Base-by-base conservation (phyloP, 2,113 vertebrate genomes). In the Amblyornis subalaris region DNA sequence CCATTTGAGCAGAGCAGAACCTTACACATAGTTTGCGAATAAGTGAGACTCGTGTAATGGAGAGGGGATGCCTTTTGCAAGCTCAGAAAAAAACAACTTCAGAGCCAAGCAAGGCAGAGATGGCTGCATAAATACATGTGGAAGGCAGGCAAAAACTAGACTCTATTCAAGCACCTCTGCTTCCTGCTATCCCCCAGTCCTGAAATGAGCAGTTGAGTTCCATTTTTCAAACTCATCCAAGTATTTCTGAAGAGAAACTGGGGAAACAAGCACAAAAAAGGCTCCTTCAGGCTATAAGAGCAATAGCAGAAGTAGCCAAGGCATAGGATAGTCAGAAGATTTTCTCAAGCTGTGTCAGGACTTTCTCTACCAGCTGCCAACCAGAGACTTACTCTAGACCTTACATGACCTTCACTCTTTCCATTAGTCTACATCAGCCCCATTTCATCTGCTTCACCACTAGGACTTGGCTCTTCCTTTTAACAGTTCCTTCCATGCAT, bases 81-180 rank as follows among this genome's bases (percentile, higher is more conserved):
- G 18, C 80, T 78, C 66, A 66, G 77, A 19, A 65, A 14, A 61
- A 31, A 62, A 5, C 11, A 77, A 14, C 18, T 72, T 79, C 67
- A 72, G 26, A 69, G 42, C 19, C 26, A 83, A 25, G 5, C 48
- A 72, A 58, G 29, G 29, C 38, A 83, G 62, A 83, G 21, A 28
- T 7, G 2, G 14, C n/a, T 73, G n/a, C 33, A 50, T 4, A 76
- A 87, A 60, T 24, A 55, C 5, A 15, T 0, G 0, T 11, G 21
- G 35, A 60, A 88, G 10, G 24, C 22, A 64, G 22, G 67, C 26
- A 88, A 69, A 38, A 87, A 35, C 5, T 12, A 66, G 25, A 36
- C 10, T 51, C 19, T 33, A 23, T 14, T 38, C 6, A 7, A 45
- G 33, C 14, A 60, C 9, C 40, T 51, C 54, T 65, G 33, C 24